Evolutionary conservation across 2,113 vertebrate genomes (phyloP).

Genomic region (Maccullochella peelii): DNA sequence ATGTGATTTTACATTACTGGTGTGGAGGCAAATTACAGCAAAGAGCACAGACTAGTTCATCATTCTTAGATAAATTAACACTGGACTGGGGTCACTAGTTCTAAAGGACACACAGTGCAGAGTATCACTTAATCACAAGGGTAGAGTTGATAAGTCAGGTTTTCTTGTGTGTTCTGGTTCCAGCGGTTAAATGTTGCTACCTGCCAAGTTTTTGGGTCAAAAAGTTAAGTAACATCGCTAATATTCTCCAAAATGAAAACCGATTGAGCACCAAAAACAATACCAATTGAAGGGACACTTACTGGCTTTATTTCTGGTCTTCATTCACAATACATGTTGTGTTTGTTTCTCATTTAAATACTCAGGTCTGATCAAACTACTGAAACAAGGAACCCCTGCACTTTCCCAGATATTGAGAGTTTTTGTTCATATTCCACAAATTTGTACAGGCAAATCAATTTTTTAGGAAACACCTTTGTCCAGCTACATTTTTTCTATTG

Average conservation of each 20-base stretch:
- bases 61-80: slow-evolving; percentile 29
- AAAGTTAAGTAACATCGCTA: not conserved
- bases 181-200: too few species aligned
- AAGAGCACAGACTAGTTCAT: slow-evolving; percentile 12
- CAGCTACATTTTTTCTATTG: too few species aligned
- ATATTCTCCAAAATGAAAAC: not conserved
- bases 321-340: too few species aligned
- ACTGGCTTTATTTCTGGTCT: not conserved
- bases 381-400: too few species aligned
- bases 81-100: not conserved
- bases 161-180: not conserved
- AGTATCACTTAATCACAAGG: not conserved
- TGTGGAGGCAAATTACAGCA: not conserved
- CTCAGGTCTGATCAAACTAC: too few species aligned
- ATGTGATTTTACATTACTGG: not conserved
- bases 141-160: not conserved
- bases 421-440: too few species aligned
- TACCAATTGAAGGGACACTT: not conserved
- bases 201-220: not conserved
- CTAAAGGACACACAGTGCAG: not conserved
- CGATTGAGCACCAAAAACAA: not conserved
- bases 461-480: too few species aligned
- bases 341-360: too few species aligned
- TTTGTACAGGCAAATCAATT: too few species aligned
- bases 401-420: too few species aligned